These are phyloP conservation scores for Mycalesis mineus DNA, from an alignment of 2,888 invertebrate species.

Conservation along the genomic window DNA sequence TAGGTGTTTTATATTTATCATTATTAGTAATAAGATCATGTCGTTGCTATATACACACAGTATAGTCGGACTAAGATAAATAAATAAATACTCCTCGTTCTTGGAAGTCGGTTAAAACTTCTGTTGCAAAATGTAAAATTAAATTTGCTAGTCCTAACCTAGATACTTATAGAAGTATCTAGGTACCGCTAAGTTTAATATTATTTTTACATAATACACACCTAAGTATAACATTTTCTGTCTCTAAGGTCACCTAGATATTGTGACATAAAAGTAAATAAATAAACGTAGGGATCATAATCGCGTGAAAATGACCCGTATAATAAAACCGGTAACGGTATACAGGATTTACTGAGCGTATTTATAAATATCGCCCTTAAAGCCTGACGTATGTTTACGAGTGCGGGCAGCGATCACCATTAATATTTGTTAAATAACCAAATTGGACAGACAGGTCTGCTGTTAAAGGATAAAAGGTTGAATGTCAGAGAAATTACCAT, in stretches of 20 bases:
- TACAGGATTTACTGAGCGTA: constrained; percentile 47
- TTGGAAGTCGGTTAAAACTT: too few species aligned
- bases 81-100: too few species aligned
- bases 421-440: constrained; percentile 59
- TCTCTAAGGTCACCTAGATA: constrained; percentile 14
- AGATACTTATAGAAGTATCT: too few species aligned
- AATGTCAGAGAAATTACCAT: constrained; percentile 23
- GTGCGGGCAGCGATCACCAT: constrained; percentile 46
- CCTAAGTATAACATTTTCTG: too few species aligned
- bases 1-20: too few species aligned
- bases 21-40: too few species aligned
- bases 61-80: too few species aligned
- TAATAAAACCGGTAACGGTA: constrained; percentile 37
- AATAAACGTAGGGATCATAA: constrained; percentile 40
- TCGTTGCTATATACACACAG: too few species aligned
- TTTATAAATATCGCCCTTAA: constrained; percentile 60
- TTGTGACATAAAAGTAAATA: constrained; percentile 34
- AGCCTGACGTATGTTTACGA: constrained; percentile 61
- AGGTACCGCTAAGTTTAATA: too few species aligned
- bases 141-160: too few species aligned
- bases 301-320: constrained; percentile 43
- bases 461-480: constrained; percentile 41
- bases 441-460: constrained; percentile 41
- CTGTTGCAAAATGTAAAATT: too few species aligned
- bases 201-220: too few species aligned